Base-by-base conservation (phyloP, 2,888 invertebrate genomes). In the Synanthedon andrenaeformis region DNA sequence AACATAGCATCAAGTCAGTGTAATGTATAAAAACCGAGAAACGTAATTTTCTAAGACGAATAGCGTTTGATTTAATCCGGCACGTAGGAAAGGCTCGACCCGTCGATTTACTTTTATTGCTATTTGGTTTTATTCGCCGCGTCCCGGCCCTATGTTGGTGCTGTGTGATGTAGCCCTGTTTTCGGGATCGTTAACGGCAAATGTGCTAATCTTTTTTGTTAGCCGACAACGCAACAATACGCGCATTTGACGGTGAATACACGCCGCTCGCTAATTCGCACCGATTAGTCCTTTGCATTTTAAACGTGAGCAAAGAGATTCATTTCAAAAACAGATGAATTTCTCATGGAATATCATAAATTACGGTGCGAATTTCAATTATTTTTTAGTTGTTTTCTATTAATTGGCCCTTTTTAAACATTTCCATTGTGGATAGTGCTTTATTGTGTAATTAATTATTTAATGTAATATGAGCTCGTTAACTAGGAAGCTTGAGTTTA, bases 51-150 rank as follows among this genome's bases (percentile, higher is more conserved):
- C 80, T 83, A 82, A 83, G 83, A 83, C 82, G 79, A 83, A 83
- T 83, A 84, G 82, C 76, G 82, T 84, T 83, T 84, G 85, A 83
- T 82, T 84, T 84, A 81, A 83, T 82, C 81, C 81, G 73, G 78
- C 82, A 80, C 82, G 80, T 81, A 77, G 78, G 69, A 66, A 69
- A 66, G 64, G 69, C 71, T 57, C 58, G 69, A 70, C 68, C 70
- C 75, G 78, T 79, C 84, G 82, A 85, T 86, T 83, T 83, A 81
- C 82, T 84, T 86, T 85, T 82, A 84, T 83, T 81, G 78, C 81
- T 79, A 79, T 82, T 82, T 74, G 81, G 82, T 82, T 84, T 84
- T 84, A 84, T 83, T 82, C 74, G 75, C 35, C 10, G 35, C 64
- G 64, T 63, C 64, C 64, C 64, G 70, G 67, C 45, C 42, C 55